Conservation (phyloP, 92 coral and sea anemone species). For the Galaxea fascicularis region DNA sequence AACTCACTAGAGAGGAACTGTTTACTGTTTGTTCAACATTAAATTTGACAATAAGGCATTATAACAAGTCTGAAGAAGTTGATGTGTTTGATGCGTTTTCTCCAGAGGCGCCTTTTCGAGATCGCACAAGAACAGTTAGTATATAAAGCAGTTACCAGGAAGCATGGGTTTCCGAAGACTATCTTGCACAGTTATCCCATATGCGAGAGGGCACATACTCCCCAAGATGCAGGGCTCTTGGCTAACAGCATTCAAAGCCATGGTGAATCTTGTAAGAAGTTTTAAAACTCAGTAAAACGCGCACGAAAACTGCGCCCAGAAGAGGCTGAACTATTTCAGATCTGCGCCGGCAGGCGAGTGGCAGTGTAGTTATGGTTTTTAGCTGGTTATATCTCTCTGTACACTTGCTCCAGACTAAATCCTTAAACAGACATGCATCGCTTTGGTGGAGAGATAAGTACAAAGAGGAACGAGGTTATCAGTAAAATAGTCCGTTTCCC, state of each 20-base stretch:
- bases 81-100: slow-evolving; percentile 10
- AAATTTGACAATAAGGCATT: background rate
- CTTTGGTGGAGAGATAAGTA: slow-evolving; percentile 83
- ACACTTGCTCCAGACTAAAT: slow-evolving; percentile 83
- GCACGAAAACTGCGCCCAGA: background rate
- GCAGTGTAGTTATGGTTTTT: slow-evolving; percentile 1
- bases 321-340: background rate
- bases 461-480: slow-evolving; percentile 85
- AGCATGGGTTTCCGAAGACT: slow-evolving; percentile 30
- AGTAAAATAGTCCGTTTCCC: slow-evolving; percentile 77
- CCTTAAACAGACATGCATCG: slow-evolving; percentile 83
- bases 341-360: background rate
- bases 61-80: background rate
- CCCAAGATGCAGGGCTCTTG: slow-evolving; percentile 80
- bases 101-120: background rate
- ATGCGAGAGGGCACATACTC: slow-evolving; percentile 73
- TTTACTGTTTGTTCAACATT: background rate
- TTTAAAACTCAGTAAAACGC: background rate
- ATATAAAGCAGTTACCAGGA: slow-evolving; percentile 74
- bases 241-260: slow-evolving; percentile 50
- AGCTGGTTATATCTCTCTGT: slow-evolving; percentile 65
- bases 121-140: background rate
- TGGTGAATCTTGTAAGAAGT: slow-evolving; percentile 6
- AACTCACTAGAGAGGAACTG: background rate
- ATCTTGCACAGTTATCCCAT: slow-evolving; percentile 39